Conservation (phyloP, 2,888 invertebrate species). For the Orthosia gracilis region DNA sequence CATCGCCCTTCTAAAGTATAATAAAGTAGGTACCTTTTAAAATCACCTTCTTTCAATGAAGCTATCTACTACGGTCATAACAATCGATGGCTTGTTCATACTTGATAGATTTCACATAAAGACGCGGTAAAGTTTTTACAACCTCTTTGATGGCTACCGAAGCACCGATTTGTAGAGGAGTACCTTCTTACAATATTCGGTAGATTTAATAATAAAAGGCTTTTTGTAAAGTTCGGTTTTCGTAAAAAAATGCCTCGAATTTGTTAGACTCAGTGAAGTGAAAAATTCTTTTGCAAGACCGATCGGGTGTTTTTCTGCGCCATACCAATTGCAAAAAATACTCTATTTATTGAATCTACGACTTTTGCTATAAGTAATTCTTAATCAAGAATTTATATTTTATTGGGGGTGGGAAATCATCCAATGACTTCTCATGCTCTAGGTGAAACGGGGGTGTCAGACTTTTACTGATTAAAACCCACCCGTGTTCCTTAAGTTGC, state of each 20-base stretch:
- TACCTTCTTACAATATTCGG: slow-evolving; percentile 3
- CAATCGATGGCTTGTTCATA: slow-evolving; percentile 50
- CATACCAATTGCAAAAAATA: neutral
- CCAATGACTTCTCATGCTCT: too few relatives aligned
- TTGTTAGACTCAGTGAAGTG: slow-evolving; percentile 36
- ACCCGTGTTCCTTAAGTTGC: too few relatives aligned
- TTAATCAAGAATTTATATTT: too few relatives aligned
- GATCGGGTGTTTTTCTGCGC: neutral
- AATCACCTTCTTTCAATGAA: slow-evolving; percentile 45
- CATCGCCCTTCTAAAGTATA: neutral
- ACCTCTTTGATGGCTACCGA: slow-evolving; percentile 40
- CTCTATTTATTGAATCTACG: neutral
- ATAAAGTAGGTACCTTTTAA: slow-evolving; percentile 3
- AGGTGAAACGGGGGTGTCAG: too few relatives aligned
- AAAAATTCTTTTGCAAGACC: slow-evolving; percentile 13
- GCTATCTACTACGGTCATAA: slow-evolving; percentile 44
- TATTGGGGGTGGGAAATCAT: too few relatives aligned
- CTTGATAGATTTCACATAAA: slow-evolving; percentile 58
- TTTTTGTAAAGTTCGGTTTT: neutral
- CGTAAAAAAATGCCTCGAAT: neutral
- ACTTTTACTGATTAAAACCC: too few relatives aligned
- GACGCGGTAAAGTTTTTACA: slow-evolving; percentile 52
- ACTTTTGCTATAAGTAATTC: neutral
- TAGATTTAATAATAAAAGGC: slow-evolving; percentile 6
- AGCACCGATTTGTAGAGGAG: slow-evolving; percentile 30